Percentiles rank a stretch among this genome's conserved stretches.
These are phyloP conservation scores for Lates japonicus DNA, from an alignment of 2,797 vertebrate genomes.

Conservation along the genomic window DNA sequence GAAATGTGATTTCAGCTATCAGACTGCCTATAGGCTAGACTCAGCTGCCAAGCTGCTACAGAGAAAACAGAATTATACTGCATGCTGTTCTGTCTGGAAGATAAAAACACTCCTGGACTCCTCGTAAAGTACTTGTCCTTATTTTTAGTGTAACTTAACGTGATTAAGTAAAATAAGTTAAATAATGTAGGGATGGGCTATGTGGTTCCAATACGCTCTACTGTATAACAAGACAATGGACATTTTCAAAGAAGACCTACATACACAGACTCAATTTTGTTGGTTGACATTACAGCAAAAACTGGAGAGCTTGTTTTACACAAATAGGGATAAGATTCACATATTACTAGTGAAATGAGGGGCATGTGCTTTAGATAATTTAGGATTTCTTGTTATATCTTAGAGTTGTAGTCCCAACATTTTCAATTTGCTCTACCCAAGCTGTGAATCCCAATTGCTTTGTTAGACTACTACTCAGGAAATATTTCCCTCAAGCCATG, in stretches of 20 bases:
- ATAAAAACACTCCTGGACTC: slow-evolving; percentile 11
- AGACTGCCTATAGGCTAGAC: slow-evolving; percentile 46
- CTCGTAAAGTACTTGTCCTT: background rate
- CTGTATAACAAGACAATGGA: background rate
- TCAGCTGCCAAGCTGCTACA: slow-evolving; percentile 40
- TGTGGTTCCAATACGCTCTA: background rate
- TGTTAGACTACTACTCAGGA: slow-evolving; percentile 31
- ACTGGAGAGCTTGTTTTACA: slow-evolving; percentile 7
- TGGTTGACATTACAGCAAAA: slow-evolving; percentile 3
- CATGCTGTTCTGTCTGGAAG: slow-evolving; percentile 6
- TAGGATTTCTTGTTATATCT: slow-evolving; percentile 6
- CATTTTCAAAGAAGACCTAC: background rate
- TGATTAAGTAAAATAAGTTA: background rate
- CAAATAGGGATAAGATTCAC: background rate
- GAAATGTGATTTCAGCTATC: slow-evolving; percentile 70
- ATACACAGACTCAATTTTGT: background rate
- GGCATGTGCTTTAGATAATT: slow-evolving; percentile 12
- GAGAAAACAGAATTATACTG: slow-evolving; percentile 35
- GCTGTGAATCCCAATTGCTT: slow-evolving; percentile 49
- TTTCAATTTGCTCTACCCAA: slow-evolving; percentile 32
- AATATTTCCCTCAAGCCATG: slow-evolving; percentile 52
- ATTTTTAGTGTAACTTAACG: background rate
- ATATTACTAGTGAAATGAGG: slow-evolving; percentile 6
- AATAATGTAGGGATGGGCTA: background rate
- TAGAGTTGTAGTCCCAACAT: slow-evolving; percentile 1